These are phyloP conservation scores for Anas bernieri DNA, from an alignment of 2,797 vertebrate species.

Conservation along the genomic window DNA sequence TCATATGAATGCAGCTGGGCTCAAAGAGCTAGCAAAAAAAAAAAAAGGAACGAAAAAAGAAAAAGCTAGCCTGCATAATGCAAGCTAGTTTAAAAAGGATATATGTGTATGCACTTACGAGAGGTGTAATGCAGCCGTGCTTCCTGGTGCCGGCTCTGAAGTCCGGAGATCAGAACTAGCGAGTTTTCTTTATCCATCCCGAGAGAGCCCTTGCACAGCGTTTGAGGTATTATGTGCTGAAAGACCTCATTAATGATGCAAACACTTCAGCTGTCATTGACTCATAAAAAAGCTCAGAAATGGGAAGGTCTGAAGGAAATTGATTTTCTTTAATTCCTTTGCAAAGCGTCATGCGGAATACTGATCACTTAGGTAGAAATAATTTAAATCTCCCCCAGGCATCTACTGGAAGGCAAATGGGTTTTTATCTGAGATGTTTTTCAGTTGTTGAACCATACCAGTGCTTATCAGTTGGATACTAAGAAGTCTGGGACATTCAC, in stretches of 20 bases:
- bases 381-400: slow-evolving; percentile 18
- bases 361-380: slow-evolving; percentile 59
- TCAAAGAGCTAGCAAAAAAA: background rate
- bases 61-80: background rate
- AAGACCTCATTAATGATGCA: slow-evolving; percentile 64
- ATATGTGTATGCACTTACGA: fast-evolving
- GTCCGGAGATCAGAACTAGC: background rate
- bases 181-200: slow-evolving; percentile 33
- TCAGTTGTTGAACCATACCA: background rate
- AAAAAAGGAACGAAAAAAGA: too few relatives aligned
- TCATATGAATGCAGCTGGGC: background rate
- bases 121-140: background rate
- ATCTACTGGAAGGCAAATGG: background rate
- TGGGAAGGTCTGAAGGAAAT: slow-evolving; percentile 66
- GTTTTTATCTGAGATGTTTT: background rate
- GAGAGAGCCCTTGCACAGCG: background rate
- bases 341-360: slow-evolving; percentile 63
- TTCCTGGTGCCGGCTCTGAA: background rate
- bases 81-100: background rate
- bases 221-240: slow-evolving; percentile 62
- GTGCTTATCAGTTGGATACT: background rate
- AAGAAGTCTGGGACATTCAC: background rate
- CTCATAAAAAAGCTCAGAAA: slow-evolving; percentile 69
- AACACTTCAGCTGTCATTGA: slow-evolving; percentile 71
- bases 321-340: slow-evolving; percentile 74